Conservation (phyloP, 1,140 invertebrate species). For the Drosophila albomicans region DNA sequence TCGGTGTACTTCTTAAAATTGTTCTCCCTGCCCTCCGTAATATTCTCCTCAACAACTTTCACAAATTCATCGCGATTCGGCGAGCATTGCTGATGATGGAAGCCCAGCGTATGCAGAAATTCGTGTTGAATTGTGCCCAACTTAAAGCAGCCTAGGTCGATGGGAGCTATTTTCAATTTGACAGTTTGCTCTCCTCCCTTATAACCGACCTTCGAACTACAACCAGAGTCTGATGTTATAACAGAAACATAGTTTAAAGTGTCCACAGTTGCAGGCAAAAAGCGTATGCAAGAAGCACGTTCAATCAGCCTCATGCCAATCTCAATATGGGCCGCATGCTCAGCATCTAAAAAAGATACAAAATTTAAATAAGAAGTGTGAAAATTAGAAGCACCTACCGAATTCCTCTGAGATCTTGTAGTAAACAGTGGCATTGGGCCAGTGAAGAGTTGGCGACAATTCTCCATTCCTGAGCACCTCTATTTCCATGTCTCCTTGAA, state of each 20-base stretch:
- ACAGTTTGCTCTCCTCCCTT: constrained; percentile 84
- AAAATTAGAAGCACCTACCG: constrained; percentile 49
- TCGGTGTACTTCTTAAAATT: constrained; percentile 86
- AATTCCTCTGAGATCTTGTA: constrained; percentile 70
- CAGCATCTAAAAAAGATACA: neutral
- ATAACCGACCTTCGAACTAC: constrained; percentile 86
- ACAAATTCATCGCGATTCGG: constrained; percentile 90
- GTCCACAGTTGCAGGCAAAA: too few species aligned
- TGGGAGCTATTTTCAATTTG: constrained; percentile 53
- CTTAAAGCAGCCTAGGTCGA: constrained; percentile 75
- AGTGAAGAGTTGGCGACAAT: constrained; percentile 28
- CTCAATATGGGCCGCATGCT: constrained; percentile 9
- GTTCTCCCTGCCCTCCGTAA: constrained; percentile 86
- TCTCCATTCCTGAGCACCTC: constrained; percentile 46
- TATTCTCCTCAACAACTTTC: constrained; percentile 89
- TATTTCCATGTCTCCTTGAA: constrained; percentile 65
- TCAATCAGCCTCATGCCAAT: too few species aligned
- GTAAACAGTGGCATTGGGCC: constrained; percentile 83
- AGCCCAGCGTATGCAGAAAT: constrained; percentile 89
- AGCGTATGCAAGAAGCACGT: too few species aligned
- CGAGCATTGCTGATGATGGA: constrained; percentile 90
- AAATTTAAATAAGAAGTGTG: neutral
- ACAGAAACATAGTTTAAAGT: too few species aligned
- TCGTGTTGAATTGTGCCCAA: constrained; percentile 88
- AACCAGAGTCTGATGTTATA: constrained; percentile 53